Conservation (phyloP, 2,888 invertebrate genomes). For the Maniola hyperantus region DNA sequence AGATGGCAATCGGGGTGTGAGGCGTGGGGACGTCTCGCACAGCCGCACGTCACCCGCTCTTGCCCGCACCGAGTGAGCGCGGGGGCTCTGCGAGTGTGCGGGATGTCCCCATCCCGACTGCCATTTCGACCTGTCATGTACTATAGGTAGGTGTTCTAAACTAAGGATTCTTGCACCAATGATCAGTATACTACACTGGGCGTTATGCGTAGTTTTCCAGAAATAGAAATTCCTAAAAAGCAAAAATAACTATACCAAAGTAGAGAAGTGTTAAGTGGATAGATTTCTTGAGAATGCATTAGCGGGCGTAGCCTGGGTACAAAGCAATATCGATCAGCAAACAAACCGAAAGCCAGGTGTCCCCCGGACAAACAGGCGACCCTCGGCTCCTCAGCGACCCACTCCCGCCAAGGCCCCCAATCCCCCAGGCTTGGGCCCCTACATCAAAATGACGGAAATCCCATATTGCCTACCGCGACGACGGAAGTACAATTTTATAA, state of each 20-base stretch:
- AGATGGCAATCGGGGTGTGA: no score
- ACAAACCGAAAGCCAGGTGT: slow-evolving; percentile 66
- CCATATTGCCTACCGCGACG: slow-evolving; percentile 78
- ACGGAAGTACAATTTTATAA: slow-evolving; percentile 81
- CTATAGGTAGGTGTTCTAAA: no score
- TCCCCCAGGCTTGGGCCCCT: slow-evolving; percentile 47
- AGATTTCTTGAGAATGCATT: slow-evolving; percentile 43
- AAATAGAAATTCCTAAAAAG: not conserved
- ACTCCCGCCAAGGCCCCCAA: slow-evolving; percentile 57
- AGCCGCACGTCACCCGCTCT: no score
- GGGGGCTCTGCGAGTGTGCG: no score
- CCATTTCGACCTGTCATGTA: no score
- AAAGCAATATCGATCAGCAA: slow-evolving; percentile 41
- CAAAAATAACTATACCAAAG: slow-evolving; percentile 3
- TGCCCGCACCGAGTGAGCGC: no score
- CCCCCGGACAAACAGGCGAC: slow-evolving; percentile 69
- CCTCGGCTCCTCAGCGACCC: slow-evolving; percentile 44
- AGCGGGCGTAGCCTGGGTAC: slow-evolving; percentile 32
- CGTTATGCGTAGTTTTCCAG: not conserved
- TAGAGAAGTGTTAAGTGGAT: slow-evolving; percentile 29
- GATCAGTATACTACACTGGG: not conserved
- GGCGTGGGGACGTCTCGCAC: no score
- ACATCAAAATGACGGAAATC: slow-evolving; percentile 81
- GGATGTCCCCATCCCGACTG: no score
- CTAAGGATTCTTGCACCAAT: no score